Base-by-base conservation (phyloP, 2,113 vertebrate species). In the Pelusios castaneus region DNA sequence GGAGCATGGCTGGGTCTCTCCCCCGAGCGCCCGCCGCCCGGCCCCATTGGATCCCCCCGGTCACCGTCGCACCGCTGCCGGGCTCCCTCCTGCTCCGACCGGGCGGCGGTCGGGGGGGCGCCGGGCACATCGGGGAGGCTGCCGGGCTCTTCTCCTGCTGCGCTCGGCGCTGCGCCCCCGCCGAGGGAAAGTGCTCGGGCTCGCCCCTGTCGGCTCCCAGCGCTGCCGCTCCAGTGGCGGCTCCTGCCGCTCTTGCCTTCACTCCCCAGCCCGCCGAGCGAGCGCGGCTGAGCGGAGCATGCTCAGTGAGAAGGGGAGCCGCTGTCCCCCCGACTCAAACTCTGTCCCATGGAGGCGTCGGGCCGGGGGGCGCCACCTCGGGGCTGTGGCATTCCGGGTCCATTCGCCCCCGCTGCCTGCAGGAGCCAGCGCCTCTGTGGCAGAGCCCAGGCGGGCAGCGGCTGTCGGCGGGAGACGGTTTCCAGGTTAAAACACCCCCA, bases 1-100 rank as follows among this genome's bases (percentile, higher is more conserved):
- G 87, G 70, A 96, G 93, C 97, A 97, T 97, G 49, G 91, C 95
- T 17, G 38, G 73, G 52, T 43, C 67, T n/a, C 60, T 38, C 67
- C 63, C 75, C 70, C 92, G 24, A 56, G 88, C 34, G 56, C 29
- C 82, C 85, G 82, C n/a, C 13, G 5, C 80, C 73, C 16, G 77
- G 75, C 97, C 95, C 96, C 97, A 97, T 97, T 67, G 56, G 96
- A 67, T 82, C 73, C 76, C 84, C 92, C 14, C 76, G 24, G n/a
- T n/a, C n/a, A n/a, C n/a, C n/a, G n/a, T n/a, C n/a, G n/a, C n/a
- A n/a, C n/a, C 6, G 52, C 51, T 8, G 52, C 4, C 34, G 38
- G 52, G 38, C 25, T 43, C 27, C 5, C 12, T 10, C 38, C 54
- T 31, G 29, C 60, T 7, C 31, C 60, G n/a, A n/a, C n/a, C n/a